These are phyloP conservation scores for Grallaria varia DNA, from an alignment of 2,113 vertebrate genomes.

Conservation along the genomic window DNA sequence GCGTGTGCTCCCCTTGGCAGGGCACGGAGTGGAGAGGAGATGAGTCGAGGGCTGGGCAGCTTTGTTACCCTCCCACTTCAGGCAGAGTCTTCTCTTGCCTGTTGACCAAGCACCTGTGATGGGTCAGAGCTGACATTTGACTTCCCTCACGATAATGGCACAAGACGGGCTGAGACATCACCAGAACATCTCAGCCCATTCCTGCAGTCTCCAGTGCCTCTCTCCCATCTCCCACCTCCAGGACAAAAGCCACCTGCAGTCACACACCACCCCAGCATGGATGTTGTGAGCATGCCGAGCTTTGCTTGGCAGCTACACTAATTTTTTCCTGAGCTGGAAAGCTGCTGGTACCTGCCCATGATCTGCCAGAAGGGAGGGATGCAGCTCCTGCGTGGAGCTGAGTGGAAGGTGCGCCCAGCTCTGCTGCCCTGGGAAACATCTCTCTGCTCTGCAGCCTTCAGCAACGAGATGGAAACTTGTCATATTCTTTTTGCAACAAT, in stretches of 20 bases:
- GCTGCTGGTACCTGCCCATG: neutral
- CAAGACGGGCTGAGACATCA: fast-evolving
- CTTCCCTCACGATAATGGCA: neutral
- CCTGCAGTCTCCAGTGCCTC: fast-evolving
- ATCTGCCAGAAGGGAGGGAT: neutral
- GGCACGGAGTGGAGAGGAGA: neutral
- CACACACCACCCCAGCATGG: fast-evolving
- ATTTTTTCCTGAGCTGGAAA: neutral
- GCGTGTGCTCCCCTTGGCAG: neutral
- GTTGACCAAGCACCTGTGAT: neutral
- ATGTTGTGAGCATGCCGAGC: neutral
- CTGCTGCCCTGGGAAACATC: neutral
- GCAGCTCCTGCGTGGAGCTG: neutral
- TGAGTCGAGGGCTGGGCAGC: neutral
- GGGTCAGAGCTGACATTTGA: neutral
- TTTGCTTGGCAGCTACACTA: neutral
- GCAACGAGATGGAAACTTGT: constrained; percentile 36
- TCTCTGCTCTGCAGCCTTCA: neutral
- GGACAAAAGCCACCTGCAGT: neutral
- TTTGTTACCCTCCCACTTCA: neutral
- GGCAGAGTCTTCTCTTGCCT: neutral
- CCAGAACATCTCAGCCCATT: neutral
- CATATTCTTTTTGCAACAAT: neutral
- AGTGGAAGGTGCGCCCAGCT: neutral
- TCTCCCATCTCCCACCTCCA: neutral